Evolutionary conservation across 2,888 invertebrate species (phyloP).

Genomic region (Diplazon laetatorius): DNA sequence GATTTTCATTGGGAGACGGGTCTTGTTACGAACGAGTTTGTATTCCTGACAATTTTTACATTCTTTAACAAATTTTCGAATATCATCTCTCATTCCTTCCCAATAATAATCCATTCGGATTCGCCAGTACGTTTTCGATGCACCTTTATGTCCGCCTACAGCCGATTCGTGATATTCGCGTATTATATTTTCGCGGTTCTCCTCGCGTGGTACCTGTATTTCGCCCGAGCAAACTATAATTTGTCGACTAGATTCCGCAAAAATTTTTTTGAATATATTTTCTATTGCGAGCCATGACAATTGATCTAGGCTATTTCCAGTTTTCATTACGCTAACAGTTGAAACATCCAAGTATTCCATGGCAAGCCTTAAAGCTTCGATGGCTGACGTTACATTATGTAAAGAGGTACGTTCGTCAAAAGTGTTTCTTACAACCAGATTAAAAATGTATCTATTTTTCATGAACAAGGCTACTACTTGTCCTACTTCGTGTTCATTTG

Average conservation of each 20-base stretch:
- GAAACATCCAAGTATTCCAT: constrained; percentile 22
- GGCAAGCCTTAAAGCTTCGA: constrained; percentile 35
- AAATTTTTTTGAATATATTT: constrained; percentile 2
- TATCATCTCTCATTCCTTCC: no score
- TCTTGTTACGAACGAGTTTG: no score
- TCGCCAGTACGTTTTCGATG: constrained; percentile 16
- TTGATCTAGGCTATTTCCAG: constrained; percentile 11
- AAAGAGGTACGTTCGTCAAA: constrained; percentile 33
- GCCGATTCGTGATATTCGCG: constrained; percentile 29
- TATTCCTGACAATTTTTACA: no score
- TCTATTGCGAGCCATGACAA: constrained; percentile 26
- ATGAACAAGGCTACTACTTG: constrained; percentile 1
- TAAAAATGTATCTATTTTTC: constrained; percentile 1
- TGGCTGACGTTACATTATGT: neutral
- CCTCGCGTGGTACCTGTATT: constrained; percentile 5
- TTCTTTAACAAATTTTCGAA: no score
- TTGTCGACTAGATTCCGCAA: constrained; percentile 19
- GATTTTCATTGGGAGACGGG: no score
- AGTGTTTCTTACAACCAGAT: constrained; percentile 15
- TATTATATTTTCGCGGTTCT: neutral
- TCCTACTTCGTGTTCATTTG: constrained; percentile 8
- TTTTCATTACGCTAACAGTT: constrained; percentile 27
- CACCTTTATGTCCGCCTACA: constrained; percentile 27
- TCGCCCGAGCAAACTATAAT: constrained; percentile 33
- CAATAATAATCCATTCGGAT: no score